Evolutionary conservation across 2,888 invertebrate species (phyloP).

Genomic region (Eupithecia vulgata): DNA sequence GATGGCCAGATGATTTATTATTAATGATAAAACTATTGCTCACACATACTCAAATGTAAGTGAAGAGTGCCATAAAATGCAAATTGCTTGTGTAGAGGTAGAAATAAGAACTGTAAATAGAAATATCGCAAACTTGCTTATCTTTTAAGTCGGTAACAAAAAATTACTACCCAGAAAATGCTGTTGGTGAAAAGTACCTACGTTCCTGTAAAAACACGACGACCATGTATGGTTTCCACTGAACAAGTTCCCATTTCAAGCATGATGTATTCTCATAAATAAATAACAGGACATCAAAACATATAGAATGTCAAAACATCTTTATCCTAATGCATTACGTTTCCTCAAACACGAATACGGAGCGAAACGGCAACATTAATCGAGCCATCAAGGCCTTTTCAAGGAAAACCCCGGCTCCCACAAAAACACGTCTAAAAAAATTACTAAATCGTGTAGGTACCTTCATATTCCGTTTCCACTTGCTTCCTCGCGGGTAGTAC

Average conservation of each 20-base stretch:
- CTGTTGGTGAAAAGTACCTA: background rate
- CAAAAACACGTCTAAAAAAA: conserved; percentile 48
- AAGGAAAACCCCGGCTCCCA: conserved; percentile 36
- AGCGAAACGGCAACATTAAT: conserved; percentile 32
- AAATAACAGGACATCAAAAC: conserved; percentile 8
- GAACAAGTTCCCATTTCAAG: background rate
- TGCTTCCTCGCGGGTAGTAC: conserved; percentile 59
- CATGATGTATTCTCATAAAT: background rate
- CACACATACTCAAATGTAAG: background rate
- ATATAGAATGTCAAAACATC: conserved; percentile 17
- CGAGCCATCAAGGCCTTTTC: conserved; percentile 40
- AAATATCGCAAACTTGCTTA: background rate
- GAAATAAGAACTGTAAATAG: too few species aligned
- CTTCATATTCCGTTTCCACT: conserved; percentile 54
- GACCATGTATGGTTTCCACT: background rate
- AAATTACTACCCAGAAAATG: background rate
- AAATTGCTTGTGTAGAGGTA: too few species aligned
- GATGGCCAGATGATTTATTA: too few species aligned
- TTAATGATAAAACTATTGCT: background rate
- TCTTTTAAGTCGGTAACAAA: background rate
- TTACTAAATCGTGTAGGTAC: conserved; percentile 49
- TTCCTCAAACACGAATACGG: conserved; percentile 24
- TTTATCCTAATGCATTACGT: conserved; percentile 22
- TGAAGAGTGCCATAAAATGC: background rate
- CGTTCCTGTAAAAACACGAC: background rate